phyloP scores from a whole-genome alignment of 1,140 invertebrate genomes.

The Anoplolepis gracilipes region DNA sequence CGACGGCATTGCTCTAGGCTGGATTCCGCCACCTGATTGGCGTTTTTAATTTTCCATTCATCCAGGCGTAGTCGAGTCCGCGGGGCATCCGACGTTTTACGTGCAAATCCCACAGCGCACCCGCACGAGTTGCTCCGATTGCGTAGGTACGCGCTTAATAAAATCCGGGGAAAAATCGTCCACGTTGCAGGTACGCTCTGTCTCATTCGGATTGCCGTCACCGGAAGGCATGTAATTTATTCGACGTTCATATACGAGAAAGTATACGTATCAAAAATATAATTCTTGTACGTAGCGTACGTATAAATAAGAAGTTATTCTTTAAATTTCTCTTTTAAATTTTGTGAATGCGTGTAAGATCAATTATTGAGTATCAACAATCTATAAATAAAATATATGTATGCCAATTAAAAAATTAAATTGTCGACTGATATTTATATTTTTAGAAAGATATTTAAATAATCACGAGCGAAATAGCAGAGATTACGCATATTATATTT shows the following conservation, averaged over 20 bases:
- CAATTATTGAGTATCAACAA: conserved; percentile 1
- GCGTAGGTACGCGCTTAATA: conserved; percentile 62
- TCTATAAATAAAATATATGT: neutral
- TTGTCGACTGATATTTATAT: neutral
- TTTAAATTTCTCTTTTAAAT: neutral
- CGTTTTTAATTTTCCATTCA: conserved; percentile 80
- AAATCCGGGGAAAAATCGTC: conserved; percentile 49
- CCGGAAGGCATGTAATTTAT: conserved; percentile 58
- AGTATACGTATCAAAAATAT: conserved; percentile 34
- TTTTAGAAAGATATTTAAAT: neutral
- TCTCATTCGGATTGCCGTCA: conserved; percentile 50
- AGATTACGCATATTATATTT: neutral
- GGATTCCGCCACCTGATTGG: conserved; percentile 74
- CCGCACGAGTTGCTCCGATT: conserved; percentile 51
- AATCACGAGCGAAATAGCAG: neutral
- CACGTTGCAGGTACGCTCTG: conserved; percentile 44
- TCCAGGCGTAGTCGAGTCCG: conserved; percentile 59
- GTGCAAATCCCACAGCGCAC: conserved; percentile 60
- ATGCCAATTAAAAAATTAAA: neutral
- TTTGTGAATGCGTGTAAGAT: neutral
- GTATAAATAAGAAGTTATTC: neutral
- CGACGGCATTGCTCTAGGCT: conserved; percentile 54
- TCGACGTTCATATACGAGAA: conserved; percentile 31
- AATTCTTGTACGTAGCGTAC: neutral
- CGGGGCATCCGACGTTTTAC: conserved; percentile 68